Conservation (phyloP, 2,113 vertebrate genomes). For the Delphinus delphis region DNA sequence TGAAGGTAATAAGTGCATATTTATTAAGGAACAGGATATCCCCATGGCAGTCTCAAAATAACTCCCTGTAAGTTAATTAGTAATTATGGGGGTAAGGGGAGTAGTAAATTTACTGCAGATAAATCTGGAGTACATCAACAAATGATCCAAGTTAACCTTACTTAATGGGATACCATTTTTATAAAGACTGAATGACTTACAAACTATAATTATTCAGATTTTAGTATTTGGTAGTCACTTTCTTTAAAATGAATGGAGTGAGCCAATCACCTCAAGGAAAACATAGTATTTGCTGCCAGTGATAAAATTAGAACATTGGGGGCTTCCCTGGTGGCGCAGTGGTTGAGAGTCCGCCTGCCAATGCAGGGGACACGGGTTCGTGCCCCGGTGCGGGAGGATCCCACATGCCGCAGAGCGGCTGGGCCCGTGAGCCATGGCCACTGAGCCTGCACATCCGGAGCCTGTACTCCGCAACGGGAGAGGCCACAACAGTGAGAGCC, state of each 20-base stretch:
- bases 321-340: too few relatives aligned
- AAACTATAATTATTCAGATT: neutral
- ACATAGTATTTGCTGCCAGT: neutral
- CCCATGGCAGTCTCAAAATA: neutral
- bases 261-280: neutral
- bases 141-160: neutral
- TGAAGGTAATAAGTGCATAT: neutral
- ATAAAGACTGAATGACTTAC: neutral
- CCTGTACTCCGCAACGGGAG: too few relatives aligned
- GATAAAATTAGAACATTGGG: neutral
- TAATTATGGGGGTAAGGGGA: neutral
- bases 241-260: neutral
- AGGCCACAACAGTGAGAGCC: too few relatives aligned
- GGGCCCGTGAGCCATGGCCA: too few relatives aligned
- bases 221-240: neutral
- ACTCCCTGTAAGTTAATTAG: neutral
- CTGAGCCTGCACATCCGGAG: too few relatives aligned
- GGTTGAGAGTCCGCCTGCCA: too few relatives aligned
- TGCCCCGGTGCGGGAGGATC: fast-evolving
- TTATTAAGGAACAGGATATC: neutral
- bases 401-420: too few relatives aligned
- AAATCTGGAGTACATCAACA: neutral
- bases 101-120: neutral
- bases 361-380: too few relatives aligned
- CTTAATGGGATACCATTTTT: neutral